These are phyloP conservation scores for Synodontis membranacea DNA, from an alignment of 2,113 vertebrate genomes.

Conservation along the genomic window DNA sequence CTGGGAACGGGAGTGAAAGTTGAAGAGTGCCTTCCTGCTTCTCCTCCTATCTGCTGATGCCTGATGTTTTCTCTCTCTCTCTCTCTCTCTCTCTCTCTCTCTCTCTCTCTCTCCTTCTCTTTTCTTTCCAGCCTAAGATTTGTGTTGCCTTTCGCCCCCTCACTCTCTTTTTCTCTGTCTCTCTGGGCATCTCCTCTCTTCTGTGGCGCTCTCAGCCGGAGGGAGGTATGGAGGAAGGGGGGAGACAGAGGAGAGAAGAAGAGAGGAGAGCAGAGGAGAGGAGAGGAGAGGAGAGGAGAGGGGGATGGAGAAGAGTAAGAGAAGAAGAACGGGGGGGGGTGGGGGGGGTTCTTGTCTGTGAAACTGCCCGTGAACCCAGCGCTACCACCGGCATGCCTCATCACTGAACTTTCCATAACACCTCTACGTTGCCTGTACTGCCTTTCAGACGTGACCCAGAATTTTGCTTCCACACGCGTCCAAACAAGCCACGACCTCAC, in stretches of 20 bases:
- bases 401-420: slow-evolving; percentile 49
- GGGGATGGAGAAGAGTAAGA: slow-evolving; percentile 38
- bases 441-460: slow-evolving; percentile 26
- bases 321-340: slow-evolving; percentile 54
- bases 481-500: not conserved
- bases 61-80: slow-evolving; percentile 53
- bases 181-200: slow-evolving; percentile 72
- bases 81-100: slow-evolving; percentile 16
- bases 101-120: slow-evolving; percentile 33
- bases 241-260: slow-evolving; percentile 6
- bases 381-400: slow-evolving; percentile 42
- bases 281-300: not conserved
- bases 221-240: slow-evolving; percentile 39
- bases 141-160: slow-evolving; percentile 55
- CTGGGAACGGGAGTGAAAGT: slow-evolving; percentile 72
- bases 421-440: slow-evolving; percentile 9
- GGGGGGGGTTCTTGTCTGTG: slow-evolving; percentile 62
- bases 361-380: slow-evolving; percentile 70
- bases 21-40: slow-evolving; percentile 68
- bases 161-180: slow-evolving; percentile 63
- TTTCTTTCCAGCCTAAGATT: slow-evolving; percentile 39
- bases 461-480: slow-evolving; percentile 11
- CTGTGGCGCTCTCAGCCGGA: slow-evolving; percentile 65
- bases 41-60: slow-evolving; percentile 66
- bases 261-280: slow-evolving; percentile 12